Evolutionary conservation across 2,797 vertebrate genomes (phyloP), one percentile per base, ranked within the genome.

Genomic region (Taenioides sp.): DNA sequence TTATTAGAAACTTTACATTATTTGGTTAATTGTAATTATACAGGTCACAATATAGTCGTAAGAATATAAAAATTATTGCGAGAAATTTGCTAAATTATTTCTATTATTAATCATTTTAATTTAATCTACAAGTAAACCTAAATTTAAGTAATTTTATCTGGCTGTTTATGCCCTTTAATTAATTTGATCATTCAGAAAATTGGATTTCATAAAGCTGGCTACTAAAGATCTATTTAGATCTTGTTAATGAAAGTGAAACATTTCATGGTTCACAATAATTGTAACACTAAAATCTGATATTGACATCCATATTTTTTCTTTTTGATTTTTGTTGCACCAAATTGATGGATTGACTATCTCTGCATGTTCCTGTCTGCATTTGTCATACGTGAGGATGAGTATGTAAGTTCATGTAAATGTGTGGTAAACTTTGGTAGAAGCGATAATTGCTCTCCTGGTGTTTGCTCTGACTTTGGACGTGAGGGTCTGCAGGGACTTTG

Each of bases 401-500:
- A 60, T 47, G 17, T 12, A 70, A 59, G 77, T 70, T 70, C 60
- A 55, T 72, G 34, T 34, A 43, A 67, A 71, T 65, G 37, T 12
- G 25, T 52, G 65, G 25, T 69, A 74, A 63, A 70, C 49, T 37
- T 75, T 72, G 20, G 54, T 34, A 22, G 37, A 47, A 66, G 66
- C 68, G 74, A 81, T 83, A 75, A 80, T 80, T 81, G 71, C 73
- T 60, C 59, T 76, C 52, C 49, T 59, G 25, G 71, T 25, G 61
- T 77, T 62, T 27, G 47, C 40, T 69, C 62, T 40, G 74, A 79
- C 60, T 69, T 77, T 68, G 52, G 69, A 69, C 75, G 76, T 49
- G 31, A 0, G 1, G 37, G 70, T 81, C 83, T 85, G 75, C 70
- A 25, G 81, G 82, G 79, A 83, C 72, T 75, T 20, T 70, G 50